Evolutionary conservation across 1,140 invertebrate genomes (phyloP).

Genomic region (Caerostris darwini): DNA sequence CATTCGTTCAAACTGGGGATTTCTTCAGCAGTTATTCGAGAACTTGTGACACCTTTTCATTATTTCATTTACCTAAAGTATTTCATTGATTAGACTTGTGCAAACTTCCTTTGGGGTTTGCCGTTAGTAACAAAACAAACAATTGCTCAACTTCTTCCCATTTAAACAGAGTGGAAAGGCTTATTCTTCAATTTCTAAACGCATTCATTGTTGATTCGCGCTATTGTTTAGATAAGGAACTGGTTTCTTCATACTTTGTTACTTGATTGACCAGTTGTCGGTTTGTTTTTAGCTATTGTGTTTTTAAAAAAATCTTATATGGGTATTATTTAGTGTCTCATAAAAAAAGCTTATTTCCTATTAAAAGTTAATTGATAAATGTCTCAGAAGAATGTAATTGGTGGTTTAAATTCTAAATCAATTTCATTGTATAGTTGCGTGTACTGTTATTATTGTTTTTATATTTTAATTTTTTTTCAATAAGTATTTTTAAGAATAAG

Average conservation of each 20-base stretch:
- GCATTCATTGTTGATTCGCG: background rate
- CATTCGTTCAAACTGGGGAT: background rate
- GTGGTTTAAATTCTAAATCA: too few relatives aligned
- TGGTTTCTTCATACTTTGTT: background rate
- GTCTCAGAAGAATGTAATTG: too few relatives aligned
- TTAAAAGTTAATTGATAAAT: too few relatives aligned
- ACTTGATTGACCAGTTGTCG: too few relatives aligned
- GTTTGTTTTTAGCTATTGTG: too few relatives aligned
- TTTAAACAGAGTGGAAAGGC: background rate
- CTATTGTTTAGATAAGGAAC: background rate
- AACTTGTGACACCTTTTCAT: background rate
- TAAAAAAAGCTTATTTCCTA: too few relatives aligned
- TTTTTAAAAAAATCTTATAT: too few relatives aligned
- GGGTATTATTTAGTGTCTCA: too few relatives aligned
- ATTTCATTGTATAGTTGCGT: too few relatives aligned
- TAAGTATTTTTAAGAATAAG: too few relatives aligned
- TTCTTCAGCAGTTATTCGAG: background rate
- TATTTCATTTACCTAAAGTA: background rate
- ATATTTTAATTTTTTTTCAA: too few relatives aligned
- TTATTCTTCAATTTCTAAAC: background rate
- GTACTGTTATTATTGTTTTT: too few relatives aligned
- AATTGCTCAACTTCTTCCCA: background rate
- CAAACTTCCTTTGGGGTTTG: background rate
- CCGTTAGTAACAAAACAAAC: background rate
- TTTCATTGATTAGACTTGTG: background rate